Conservation (phyloP, 2,797 vertebrate species). For the Huso huso region DNA sequence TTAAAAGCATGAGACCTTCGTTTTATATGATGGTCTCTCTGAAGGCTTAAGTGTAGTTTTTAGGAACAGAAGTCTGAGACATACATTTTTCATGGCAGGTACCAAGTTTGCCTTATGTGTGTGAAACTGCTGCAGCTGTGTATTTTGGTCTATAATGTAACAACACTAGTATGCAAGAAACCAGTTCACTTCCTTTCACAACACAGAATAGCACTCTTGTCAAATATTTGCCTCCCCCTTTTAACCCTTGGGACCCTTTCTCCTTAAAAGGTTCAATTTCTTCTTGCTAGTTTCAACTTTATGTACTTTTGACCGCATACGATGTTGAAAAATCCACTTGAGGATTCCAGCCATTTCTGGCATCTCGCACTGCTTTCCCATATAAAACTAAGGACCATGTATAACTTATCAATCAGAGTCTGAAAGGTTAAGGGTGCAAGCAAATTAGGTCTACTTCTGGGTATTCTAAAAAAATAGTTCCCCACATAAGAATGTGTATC, state of each 20-base stretch:
- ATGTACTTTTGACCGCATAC: conserved; percentile 40
- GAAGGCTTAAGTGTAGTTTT: too few species aligned
- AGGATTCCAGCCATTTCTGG: conserved; percentile 24
- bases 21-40: conserved; percentile 25
- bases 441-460: conserved; percentile 31
- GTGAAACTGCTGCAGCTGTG: conserved; percentile 12
- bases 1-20: conserved; percentile 1
- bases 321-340: conserved; percentile 32
- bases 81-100: conserved; percentile 16
- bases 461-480: conserved; percentile 42
- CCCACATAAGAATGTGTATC: conserved; percentile 1
- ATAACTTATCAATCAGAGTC: conserved; percentile 32
- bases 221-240: not conserved
- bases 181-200: not conserved
- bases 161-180: not conserved
- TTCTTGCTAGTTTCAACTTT: conserved; percentile 27
- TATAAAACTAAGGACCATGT: conserved; percentile 34
- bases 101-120: not conserved
- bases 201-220: not conserved
- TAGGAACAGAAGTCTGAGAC: not conserved
- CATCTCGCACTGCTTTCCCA: conserved; percentile 18
- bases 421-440: conserved; percentile 32
- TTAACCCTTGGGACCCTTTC: conserved; percentile 20
- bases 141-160: conserved; percentile 11
- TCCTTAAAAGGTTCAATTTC: conserved; percentile 31